Percentiles rank a stretch among this genome's conserved stretches.
Conservation (phyloP, 23 tunicate species). For the Aplidium turbinatum region DNA sequence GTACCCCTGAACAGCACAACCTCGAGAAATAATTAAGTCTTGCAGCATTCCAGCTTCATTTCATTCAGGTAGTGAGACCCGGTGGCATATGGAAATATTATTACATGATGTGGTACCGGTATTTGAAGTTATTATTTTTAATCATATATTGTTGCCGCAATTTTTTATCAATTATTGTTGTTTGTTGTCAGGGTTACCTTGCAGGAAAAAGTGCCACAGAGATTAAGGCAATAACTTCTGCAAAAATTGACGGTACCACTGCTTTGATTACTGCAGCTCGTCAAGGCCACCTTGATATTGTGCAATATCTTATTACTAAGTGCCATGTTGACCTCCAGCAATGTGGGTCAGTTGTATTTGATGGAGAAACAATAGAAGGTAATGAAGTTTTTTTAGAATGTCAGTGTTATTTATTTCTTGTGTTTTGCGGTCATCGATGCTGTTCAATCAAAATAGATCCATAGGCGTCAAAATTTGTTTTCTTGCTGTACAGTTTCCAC, state of each 20-base stretch:
- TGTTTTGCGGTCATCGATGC: not conserved
- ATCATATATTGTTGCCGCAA: too few species aligned
- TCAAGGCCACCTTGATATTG: constrained; percentile 67
- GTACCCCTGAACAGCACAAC: too few species aligned
- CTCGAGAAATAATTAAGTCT: too few species aligned
- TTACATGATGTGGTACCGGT: too few species aligned
- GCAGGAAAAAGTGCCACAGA: constrained; percentile 45
- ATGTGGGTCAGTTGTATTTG: constrained; percentile 86
- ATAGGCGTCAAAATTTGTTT: too few species aligned
- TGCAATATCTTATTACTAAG: constrained; percentile 67
- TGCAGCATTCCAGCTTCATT: too few species aligned
- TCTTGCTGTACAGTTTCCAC: too few species aligned
- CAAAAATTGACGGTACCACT: constrained; percentile 73
- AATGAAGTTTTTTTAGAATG: not conserved
- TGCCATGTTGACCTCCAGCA: constrained; percentile 78
- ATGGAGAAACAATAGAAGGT: constrained; percentile 95
- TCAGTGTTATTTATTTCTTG: not conserved
- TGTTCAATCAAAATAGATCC: too few species aligned
- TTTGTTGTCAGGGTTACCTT: constrained; percentile 43
- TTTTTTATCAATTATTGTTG: too few species aligned
- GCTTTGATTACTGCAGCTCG: constrained; percentile 75
- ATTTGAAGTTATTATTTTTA: too few species aligned
- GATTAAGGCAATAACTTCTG: constrained; percentile 53
- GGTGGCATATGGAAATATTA: too few species aligned
- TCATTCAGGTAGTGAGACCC: too few species aligned